Evolutionary conservation across 2,113 vertebrate genomes (phyloP).

Genomic region (Cnemophilus loriae): DNA sequence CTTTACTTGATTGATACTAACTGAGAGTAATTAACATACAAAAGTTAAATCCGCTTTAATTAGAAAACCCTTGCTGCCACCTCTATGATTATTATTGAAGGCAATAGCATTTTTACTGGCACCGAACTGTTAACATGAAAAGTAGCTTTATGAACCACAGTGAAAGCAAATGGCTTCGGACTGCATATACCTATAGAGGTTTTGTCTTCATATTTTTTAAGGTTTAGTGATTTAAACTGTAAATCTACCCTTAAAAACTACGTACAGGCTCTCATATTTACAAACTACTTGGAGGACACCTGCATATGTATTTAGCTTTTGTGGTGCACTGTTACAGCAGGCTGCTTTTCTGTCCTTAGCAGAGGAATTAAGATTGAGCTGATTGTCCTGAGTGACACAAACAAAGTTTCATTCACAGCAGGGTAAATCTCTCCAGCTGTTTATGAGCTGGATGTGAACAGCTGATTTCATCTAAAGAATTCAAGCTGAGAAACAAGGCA

Average conservation of each 20-base stretch:
- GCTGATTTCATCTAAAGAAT: background rate
- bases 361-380: background rate
- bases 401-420: slow-evolving; percentile 22
- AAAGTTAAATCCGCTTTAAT: slow-evolving; percentile 13
- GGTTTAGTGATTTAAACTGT: background rate
- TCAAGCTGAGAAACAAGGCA: slow-evolving; percentile 2
- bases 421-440: slow-evolving; percentile 31
- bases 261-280: background rate
- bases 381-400: slow-evolving; percentile 6
- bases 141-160: background rate
- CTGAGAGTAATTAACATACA: slow-evolving; percentile 20
- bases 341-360: background rate
- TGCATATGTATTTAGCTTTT: background rate
- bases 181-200: background rate
- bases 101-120: background rate
- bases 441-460: background rate
- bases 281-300: background rate
- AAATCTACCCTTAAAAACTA: background rate
- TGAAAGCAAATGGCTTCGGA: background rate
- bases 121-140: accelerated
- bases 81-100: background rate
- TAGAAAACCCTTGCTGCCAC: background rate
- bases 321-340: background rate
- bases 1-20: slow-evolving; percentile 28
- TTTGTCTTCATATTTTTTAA: background rate